Conservation (phyloP, 2,888 invertebrate genomes). For the Lithodes maja region DNA sequence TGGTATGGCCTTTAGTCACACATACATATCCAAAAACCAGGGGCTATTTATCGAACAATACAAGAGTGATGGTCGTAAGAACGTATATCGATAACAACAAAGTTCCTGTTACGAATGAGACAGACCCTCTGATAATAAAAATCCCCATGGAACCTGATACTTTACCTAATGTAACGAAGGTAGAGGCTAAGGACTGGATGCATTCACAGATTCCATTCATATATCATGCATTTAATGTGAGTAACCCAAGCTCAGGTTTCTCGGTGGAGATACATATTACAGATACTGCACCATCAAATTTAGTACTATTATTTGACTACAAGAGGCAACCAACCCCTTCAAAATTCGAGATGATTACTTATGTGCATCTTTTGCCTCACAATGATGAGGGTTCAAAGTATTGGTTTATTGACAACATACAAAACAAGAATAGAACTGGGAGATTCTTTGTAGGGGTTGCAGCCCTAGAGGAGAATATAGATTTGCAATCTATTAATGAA, state of each 20-base stretch:
- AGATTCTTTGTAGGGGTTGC: constrained; percentile 56
- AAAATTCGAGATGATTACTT: constrained; percentile 18
- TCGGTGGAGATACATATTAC: constrained; percentile 39
- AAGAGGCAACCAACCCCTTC: constrained; percentile 60
- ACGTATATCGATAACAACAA: constrained; percentile 19
- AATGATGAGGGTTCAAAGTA: constrained; percentile 28
- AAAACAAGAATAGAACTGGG: constrained; percentile 57
- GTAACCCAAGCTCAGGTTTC: constrained; percentile 42
- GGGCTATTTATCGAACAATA: not conserved
- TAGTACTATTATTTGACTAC: constrained; percentile 57
- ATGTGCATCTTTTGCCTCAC: constrained; percentile 27
- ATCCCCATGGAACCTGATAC: constrained; percentile 49
- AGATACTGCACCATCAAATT: not conserved
- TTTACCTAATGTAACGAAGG: not conserved
- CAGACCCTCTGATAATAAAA: constrained; percentile 38
- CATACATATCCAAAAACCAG: constrained; percentile 42
- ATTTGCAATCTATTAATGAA: not conserved
- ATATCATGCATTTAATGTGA: constrained; percentile 60
- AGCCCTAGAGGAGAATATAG: not conserved
- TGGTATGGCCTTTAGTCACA: constrained; percentile 65
- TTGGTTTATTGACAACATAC: constrained; percentile 40
- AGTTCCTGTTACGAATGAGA: constrained; percentile 38
- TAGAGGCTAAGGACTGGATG: constrained; percentile 26
- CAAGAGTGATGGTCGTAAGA: constrained; percentile 39
- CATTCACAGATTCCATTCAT: constrained; percentile 54